These are phyloP conservation scores for Spea multiplicata DNA, from an alignment of 2,113 vertebrate genomes.

Conservation along the genomic window DNA sequence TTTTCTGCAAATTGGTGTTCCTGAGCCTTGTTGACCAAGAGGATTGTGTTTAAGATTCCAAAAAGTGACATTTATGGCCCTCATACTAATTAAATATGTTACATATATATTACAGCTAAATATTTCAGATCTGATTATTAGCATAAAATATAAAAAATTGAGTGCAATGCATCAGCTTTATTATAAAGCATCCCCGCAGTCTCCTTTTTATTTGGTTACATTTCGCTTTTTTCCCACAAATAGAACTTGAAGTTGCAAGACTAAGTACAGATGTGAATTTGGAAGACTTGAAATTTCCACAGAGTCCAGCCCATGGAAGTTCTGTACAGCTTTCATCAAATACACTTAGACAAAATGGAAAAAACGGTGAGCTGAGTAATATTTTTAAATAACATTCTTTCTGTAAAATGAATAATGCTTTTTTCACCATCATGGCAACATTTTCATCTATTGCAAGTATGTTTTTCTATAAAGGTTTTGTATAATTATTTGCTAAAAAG, in stretches of 20 bases:
- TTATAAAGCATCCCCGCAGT: neutral
- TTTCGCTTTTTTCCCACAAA: constrained; percentile 29
- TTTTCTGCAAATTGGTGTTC: no score
- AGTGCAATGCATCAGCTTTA: neutral
- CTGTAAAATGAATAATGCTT: neutral
- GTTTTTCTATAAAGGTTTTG: no score
- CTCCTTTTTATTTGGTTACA: neutral
- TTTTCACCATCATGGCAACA: no score
- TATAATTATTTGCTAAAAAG: no score
- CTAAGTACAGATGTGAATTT: constrained; percentile 95
- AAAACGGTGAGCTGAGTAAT: constrained; percentile 75
- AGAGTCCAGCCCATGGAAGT: constrained; percentile 82
- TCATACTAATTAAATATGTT: no score
- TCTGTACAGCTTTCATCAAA: constrained; percentile 92
- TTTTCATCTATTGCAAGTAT: no score
- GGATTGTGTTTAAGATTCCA: no score
- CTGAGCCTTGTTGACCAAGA: no score
- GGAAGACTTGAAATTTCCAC: constrained; percentile 92
- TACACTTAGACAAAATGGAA: constrained; percentile 91
- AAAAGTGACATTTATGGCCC: no score
- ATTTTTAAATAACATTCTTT: neutral
- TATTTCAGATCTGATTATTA: no score
- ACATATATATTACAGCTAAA: no score
- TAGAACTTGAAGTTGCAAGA: constrained; percentile 93
- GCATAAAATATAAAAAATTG: no score